These are phyloP conservation scores for Pelochelys cantorii DNA, from an alignment of 2,797 vertebrate species.

Conservation along the genomic window DNA sequence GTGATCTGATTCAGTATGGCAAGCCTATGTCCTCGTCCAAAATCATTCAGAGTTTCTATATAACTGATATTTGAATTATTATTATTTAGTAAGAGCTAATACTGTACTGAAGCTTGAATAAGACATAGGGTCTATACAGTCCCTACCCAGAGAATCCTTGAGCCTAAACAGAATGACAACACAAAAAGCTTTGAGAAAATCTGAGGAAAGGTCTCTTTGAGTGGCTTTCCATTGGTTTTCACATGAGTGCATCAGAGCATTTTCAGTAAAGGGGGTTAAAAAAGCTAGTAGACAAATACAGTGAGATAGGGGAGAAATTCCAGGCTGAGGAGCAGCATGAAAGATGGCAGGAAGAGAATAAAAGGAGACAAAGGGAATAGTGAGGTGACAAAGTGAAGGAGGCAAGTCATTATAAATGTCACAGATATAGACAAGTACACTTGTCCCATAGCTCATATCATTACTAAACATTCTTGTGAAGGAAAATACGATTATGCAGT, in stretches of 20 bases:
- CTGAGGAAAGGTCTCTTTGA: background rate
- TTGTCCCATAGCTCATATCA: background rate
- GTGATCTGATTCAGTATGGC: background rate
- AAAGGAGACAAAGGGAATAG: background rate
- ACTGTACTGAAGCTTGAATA: background rate
- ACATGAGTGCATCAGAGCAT: background rate
- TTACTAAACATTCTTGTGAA: background rate
- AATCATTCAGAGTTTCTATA: background rate
- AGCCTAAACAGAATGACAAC: background rate
- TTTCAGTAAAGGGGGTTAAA: background rate
- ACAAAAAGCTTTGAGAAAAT: background rate
- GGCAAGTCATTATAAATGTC: background rate
- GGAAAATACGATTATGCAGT: background rate
- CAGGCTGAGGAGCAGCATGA: background rate
- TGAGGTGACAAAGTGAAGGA: background rate
- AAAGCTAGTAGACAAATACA: background rate
- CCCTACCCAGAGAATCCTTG: background rate
- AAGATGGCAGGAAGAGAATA: background rate
- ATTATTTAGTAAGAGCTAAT: background rate
- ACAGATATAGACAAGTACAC: background rate
- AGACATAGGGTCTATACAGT: background rate
- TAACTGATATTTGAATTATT: background rate
- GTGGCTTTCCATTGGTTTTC: background rate
- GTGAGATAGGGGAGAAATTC: background rate
- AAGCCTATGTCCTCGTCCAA: background rate